These are phyloP conservation scores for Synaphobranchus kaupii DNA, from an alignment of 2,797 vertebrate species.

Conservation along the genomic window DNA sequence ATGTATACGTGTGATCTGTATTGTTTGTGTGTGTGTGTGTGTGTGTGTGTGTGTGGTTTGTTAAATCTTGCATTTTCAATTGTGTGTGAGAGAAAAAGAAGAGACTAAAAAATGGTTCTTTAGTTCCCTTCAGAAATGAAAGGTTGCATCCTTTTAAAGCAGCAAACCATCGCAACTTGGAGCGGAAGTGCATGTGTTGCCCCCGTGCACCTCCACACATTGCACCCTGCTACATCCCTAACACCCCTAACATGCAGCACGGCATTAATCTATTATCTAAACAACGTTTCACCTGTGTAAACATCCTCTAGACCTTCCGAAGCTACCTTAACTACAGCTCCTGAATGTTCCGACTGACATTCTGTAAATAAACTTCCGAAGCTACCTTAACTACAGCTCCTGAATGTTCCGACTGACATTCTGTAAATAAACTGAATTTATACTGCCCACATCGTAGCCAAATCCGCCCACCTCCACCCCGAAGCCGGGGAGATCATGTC, in stretches of 20 bases:
- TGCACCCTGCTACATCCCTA: not conserved
- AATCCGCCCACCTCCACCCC: no score
- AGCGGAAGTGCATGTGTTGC: not conserved
- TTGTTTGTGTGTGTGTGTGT: conserved; percentile 26
- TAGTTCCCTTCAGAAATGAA: not conserved
- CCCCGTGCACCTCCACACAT: not conserved
- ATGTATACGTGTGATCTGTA: not conserved
- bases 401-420: not conserved
- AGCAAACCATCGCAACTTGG: not conserved
- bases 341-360: not conserved
- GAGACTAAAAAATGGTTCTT: conserved; percentile 8
- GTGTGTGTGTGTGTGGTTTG: conserved; percentile 43
- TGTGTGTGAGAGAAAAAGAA: conserved; percentile 39
- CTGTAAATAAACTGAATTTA: not conserved
- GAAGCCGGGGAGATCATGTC: no score
- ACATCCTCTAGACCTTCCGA: not conserved
- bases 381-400: not conserved
- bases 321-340: not conserved
- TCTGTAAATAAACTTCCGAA: not conserved
- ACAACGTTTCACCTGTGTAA: not conserved
- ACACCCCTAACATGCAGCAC: not conserved
- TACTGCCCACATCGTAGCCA: not conserved
- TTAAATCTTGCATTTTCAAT: no score
- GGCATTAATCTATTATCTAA: not conserved
- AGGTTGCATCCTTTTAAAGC: not conserved